Evolutionary conservation across 1,140 invertebrate species (phyloP).

Genomic region (Heliconius congener): DNA sequence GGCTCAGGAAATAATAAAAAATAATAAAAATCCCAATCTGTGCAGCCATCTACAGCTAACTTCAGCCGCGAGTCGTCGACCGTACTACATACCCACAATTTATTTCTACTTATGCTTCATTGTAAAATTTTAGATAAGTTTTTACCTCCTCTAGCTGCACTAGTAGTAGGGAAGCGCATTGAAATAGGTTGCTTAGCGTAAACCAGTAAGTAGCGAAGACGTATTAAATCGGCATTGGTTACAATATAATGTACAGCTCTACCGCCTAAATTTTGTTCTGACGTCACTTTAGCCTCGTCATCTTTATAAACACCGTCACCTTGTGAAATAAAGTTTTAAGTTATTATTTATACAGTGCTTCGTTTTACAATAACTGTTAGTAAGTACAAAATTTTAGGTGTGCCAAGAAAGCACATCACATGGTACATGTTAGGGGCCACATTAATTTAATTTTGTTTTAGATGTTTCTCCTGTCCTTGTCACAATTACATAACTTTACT

Average conservation of each 20-base stretch:
- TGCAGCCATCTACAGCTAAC: no score
- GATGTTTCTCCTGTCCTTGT: no score
- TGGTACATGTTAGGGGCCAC: no score
- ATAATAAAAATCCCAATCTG: no score
- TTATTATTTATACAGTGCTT: background rate
- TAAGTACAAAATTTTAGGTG: no score
- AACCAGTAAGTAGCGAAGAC: slow-evolving; percentile 89
- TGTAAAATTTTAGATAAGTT: background rate
- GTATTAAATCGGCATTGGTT: slow-evolving; percentile 88
- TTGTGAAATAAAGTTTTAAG: slow-evolving; percentile 27
- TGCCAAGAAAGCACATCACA: no score
- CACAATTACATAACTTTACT: no score
- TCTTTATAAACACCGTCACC: slow-evolving; percentile 58
- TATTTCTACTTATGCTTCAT: background rate
- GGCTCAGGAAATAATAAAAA: no score
- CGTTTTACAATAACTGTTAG: no score
- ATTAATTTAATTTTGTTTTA: no score
- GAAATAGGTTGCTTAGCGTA: slow-evolving; percentile 83
- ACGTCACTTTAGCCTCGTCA: slow-evolving; percentile 45
- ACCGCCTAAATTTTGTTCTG: slow-evolving; percentile 64
- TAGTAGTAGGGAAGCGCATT: slow-evolving; percentile 60
- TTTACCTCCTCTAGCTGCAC: slow-evolving; percentile 59
- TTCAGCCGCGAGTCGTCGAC: no score
- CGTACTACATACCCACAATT: no score
- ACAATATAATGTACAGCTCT: slow-evolving; percentile 89